A percentile compares a stretch with the other conserved stretches of the same genome.
These are phyloP conservation scores for Ceratosolen fusciceps DNA, from an alignment of 1,140 invertebrate species.

Conservation along the genomic window DNA sequence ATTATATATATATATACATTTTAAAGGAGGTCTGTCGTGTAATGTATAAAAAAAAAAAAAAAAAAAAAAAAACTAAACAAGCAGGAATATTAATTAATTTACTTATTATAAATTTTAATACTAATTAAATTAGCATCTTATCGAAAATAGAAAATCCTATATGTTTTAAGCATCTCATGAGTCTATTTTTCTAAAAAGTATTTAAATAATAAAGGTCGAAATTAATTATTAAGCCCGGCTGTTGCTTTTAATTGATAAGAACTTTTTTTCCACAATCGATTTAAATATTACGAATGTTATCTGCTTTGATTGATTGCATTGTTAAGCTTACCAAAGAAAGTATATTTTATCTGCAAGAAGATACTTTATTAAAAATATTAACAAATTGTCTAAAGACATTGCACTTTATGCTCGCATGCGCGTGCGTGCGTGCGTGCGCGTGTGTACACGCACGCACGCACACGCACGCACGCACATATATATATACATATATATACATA, in stretches of 20 bases:
- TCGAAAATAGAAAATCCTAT: constrained; percentile 44
- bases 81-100: constrained; percentile 36
- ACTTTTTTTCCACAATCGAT: constrained; percentile 15
- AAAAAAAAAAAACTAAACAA: too few species aligned
- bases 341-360: constrained; percentile 54
- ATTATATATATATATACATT: not conserved
- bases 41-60: too few species aligned
- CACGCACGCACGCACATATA: too few species aligned
- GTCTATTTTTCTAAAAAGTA: constrained; percentile 42
- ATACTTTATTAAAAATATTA: constrained; percentile 56
- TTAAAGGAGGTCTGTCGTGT: too few species aligned
- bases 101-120: constrained; percentile 25
- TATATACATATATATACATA: not conserved
- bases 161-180: constrained; percentile 38
- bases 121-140: constrained; percentile 34
- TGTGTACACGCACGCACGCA: too few species aligned
- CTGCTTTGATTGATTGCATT: constrained; percentile 47
- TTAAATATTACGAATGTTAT: constrained; percentile 35
- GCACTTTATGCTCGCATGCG: not conserved
- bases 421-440: too few species aligned
- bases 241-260: constrained; percentile 22
- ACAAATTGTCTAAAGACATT: constrained; percentile 49
- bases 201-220: constrained; percentile 34
- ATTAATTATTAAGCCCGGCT: constrained; percentile 7
- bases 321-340: constrained; percentile 56